These are phyloP conservation scores for Orchestes rusci DNA, from an alignment of 2,888 invertebrate species.

Conservation along the genomic window DNA sequence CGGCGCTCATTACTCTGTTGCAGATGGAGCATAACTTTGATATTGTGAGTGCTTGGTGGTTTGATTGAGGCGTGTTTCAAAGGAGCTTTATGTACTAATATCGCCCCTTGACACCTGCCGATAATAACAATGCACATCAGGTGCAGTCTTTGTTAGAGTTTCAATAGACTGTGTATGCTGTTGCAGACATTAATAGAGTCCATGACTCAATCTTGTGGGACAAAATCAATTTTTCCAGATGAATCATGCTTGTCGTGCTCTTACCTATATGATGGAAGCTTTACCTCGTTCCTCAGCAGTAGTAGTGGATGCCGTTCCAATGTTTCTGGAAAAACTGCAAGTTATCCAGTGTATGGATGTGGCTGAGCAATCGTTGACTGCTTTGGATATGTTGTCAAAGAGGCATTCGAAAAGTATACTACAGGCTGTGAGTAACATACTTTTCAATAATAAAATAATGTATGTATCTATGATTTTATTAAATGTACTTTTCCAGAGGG, in stretches of 20 bases:
- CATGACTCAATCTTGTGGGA: too few relatives aligned
- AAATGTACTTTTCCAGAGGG: constrained; percentile 60
- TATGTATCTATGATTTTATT: too few relatives aligned
- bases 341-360: constrained; percentile 99
- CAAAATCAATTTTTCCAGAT: too few relatives aligned
- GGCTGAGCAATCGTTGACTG: constrained; percentile 96
- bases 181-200: too few relatives aligned
- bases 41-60: constrained; percentile 55
- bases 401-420: constrained; percentile 95
- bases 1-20: constrained; percentile 84
- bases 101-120: too few relatives aligned
- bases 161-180: constrained; percentile 33
- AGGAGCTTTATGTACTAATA: too few relatives aligned
- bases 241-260: constrained; percentile 97
- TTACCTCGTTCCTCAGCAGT: constrained; percentile 92
- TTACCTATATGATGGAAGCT: constrained; percentile 99
- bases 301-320: constrained; percentile 94
- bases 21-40: constrained; percentile 99
- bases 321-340: constrained; percentile 93
- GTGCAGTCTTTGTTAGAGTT: constrained; percentile 25
- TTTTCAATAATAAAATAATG: too few relatives aligned
- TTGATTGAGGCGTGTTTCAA: too few relatives aligned
- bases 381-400: constrained; percentile 92
- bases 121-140: constrained; percentile 8
- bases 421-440: constrained; percentile 77